Percentiles rank a stretch among this genome's conserved stretches.
phyloP scores from a whole-genome alignment of 2,888 invertebrate genomes.

The Cetonia aurata region DNA sequence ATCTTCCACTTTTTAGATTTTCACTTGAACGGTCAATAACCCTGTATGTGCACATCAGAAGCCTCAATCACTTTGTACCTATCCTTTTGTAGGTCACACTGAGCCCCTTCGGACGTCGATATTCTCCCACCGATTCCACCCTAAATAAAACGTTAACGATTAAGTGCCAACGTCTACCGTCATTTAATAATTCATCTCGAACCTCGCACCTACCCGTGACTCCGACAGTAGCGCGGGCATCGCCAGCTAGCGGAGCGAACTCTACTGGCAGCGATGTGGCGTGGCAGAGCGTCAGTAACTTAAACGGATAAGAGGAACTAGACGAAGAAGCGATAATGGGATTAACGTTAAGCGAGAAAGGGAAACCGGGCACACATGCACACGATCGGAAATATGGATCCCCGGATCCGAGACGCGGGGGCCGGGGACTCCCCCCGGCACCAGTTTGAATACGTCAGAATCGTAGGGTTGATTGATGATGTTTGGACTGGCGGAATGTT shows the following conservation, averaged over 20 bases:
- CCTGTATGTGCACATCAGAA: too few species aligned
- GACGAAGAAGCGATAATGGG: constrained; percentile 32
- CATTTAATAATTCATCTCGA: constrained; percentile 42
- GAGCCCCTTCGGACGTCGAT: constrained; percentile 7
- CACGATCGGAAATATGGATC: constrained; percentile 22
- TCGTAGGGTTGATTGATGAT: constrained; percentile 37
- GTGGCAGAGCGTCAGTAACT: constrained; percentile 4
- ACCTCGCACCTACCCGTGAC: constrained; percentile 29
- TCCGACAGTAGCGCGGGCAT: constrained; percentile 30
- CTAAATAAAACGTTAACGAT: constrained; percentile 42
- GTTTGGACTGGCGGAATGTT: constrained; percentile 38
- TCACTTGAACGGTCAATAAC: too few species aligned
- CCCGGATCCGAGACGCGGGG: neutral
- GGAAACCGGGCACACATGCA: neutral
- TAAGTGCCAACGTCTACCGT: constrained; percentile 39
- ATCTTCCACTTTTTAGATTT: too few species aligned
- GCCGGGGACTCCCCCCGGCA: constrained; percentile 23
- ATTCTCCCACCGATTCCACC: constrained; percentile 25
- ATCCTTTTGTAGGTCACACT: constrained; percentile 1
- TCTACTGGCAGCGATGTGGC: constrained; percentile 26
- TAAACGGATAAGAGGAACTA: constrained; percentile 27
- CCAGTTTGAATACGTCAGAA: constrained; percentile 38
- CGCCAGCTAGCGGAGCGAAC: constrained; percentile 14
- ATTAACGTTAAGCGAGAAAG: constrained; percentile 31
- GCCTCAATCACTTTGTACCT: too few species aligned